Conservation (phyloP, 1,140 invertebrate genomes). For the Pseudomyrmex flavicornis region DNA sequence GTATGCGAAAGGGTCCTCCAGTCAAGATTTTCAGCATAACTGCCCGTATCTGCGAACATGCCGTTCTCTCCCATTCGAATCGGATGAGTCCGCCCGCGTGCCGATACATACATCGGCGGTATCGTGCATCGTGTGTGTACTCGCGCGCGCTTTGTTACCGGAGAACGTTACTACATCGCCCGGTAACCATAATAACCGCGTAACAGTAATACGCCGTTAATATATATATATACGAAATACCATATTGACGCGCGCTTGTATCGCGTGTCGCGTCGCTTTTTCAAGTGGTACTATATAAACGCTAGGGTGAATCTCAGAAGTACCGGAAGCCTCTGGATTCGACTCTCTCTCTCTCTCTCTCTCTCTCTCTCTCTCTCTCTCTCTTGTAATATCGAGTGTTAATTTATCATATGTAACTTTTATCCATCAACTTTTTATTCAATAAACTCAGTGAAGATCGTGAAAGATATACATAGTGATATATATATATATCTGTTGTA, state of each 20-base stretch:
- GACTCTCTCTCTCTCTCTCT: neutral
- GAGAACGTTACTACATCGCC: slow-evolving; percentile 40
- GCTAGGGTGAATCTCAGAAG: neutral
- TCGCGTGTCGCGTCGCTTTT: neutral
- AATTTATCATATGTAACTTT: neutral
- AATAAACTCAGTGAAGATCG: too few species aligned
- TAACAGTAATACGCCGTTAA: slow-evolving; percentile 51
- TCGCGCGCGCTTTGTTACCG: slow-evolving; percentile 47
- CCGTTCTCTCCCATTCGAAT: slow-evolving; percentile 33
- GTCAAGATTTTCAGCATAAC: slow-evolving; percentile 75
- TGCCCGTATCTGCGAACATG: neutral
- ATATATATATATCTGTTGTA: too few species aligned
- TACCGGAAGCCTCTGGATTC: neutral
- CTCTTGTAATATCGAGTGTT: too few species aligned
- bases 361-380: too few species aligned
- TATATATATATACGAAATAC: neutral
- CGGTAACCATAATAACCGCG: slow-evolving; percentile 39
- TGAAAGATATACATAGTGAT: too few species aligned
- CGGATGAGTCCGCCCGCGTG: slow-evolving; percentile 49
- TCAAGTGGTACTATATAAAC: neutral
- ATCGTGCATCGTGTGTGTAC: slow-evolving; percentile 8
- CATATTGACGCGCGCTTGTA: slow-evolving; percentile 12
- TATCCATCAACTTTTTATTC: neutral
- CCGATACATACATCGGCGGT: slow-evolving; percentile 48
- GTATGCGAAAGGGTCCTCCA: slow-evolving; percentile 76